Conservation (phyloP, 2,888 invertebrate genomes). For the Chrysomela aeneicollis region DNA sequence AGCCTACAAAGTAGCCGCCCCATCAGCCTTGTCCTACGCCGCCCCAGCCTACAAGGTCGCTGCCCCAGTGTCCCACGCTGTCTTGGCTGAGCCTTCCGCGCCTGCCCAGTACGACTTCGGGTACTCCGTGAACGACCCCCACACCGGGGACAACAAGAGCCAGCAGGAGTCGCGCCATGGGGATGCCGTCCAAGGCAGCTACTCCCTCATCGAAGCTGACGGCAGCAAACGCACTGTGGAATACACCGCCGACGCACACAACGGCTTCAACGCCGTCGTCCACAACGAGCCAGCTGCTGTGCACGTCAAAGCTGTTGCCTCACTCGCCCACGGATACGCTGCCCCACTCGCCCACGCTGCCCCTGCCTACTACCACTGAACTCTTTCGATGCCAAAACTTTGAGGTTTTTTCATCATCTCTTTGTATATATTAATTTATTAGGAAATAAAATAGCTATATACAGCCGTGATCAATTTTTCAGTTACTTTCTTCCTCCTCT, state of each 20-base stretch:
- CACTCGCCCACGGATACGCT: constrained; percentile 26
- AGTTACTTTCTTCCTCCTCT: too few species aligned
- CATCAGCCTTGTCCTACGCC: constrained; percentile 35
- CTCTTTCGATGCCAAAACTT: neutral
- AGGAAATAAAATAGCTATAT: neutral
- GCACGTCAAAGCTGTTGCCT: constrained; percentile 44
- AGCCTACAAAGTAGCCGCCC: constrained; percentile 41
- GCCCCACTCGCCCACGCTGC: constrained; percentile 35
- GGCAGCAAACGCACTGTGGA: constrained; percentile 64
- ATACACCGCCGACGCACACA: constrained; percentile 64
- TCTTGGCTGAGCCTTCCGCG: constrained; percentile 42
- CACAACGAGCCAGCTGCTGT: constrained; percentile 56
- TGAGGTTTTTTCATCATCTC: neutral
- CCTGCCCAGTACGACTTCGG: constrained; percentile 49
- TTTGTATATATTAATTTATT: constrained; percentile 1
- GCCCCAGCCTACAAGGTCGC: constrained; percentile 37
- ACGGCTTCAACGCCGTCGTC: constrained; percentile 66
- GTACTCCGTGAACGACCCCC: constrained; percentile 47
- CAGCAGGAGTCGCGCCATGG: constrained; percentile 70
- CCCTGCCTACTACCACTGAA: constrained; percentile 30
- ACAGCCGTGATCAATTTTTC: too few species aligned
- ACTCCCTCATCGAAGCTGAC: constrained; percentile 65
- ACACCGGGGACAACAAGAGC: constrained; percentile 65
- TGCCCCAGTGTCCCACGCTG: constrained; percentile 52
- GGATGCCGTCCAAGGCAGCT: constrained; percentile 63